phyloP scores from a whole-genome alignment of 2,113 vertebrate species.

The Vombatus ursinus region DNA sequence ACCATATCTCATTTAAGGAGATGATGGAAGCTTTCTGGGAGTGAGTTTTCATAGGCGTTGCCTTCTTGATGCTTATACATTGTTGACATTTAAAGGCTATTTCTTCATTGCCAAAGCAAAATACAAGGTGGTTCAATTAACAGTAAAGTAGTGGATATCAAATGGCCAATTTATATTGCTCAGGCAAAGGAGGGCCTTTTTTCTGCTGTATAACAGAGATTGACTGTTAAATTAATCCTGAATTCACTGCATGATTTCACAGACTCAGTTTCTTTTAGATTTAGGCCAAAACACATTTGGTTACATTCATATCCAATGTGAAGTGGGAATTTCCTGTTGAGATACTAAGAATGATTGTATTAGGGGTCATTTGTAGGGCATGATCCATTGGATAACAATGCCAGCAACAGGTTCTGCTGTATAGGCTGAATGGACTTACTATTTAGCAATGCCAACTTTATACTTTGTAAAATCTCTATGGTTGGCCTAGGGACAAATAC shows the following conservation, averaged over 20 bases:
- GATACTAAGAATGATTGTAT: not conserved
- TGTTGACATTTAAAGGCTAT: not conserved
- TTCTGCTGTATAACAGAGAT: accelerated
- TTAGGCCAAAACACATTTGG: not conserved
- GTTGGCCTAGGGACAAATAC: not conserved
- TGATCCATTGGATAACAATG: not conserved
- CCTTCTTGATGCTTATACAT: not conserved
- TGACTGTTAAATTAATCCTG: not conserved
- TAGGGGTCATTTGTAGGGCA: not conserved
- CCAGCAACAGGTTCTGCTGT: not conserved
- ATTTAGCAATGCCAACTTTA: slow-evolving; percentile 1
- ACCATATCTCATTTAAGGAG: not conserved
- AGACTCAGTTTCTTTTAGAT: not conserved
- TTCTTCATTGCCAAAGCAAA: not conserved
- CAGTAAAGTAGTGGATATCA: not conserved
- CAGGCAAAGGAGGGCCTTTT: not conserved
- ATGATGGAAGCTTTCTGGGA: not conserved
- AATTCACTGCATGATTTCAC: not conserved
- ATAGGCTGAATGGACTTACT: not conserved
- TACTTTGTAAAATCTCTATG: slow-evolving; percentile 11
- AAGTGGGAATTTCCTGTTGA: not conserved
- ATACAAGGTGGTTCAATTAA: slow-evolving; percentile 30
- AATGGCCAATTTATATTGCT: not conserved
- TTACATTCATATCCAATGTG: not conserved
- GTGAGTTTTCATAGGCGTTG: not conserved